Conservation (phyloP, 2,113 vertebrate genomes). For the Phyllostomus discolor region DNA sequence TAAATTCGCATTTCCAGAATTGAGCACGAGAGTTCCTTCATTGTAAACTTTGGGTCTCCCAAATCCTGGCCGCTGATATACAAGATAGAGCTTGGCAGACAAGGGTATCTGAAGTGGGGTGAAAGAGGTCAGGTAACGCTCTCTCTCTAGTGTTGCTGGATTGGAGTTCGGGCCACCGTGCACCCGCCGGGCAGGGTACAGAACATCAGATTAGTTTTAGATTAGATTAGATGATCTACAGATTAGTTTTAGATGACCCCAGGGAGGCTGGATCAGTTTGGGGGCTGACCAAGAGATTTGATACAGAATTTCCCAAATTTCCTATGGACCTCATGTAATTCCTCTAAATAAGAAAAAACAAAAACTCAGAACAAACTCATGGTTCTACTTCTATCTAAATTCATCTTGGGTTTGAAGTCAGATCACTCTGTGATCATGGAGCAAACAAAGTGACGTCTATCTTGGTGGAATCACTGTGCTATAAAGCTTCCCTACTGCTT, state of each 20-base stretch:
- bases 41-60: neutral
- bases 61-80: neutral
- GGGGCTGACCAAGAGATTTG: neutral
- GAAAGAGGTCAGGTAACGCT: neutral
- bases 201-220: neutral
- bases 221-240: neutral
- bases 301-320: neutral
- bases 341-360: neutral
- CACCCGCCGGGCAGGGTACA: neutral
- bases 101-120: neutral
- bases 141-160: neutral
- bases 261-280: neutral
- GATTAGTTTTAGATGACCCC: neutral
- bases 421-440: neutral
- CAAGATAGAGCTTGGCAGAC: neutral
- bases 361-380: neutral
- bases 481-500: neutral
- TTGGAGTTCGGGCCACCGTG: neutral
- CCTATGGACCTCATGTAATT: neutral
- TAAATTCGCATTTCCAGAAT: neutral
- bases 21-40: neutral
- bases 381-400: conserved; percentile 5
- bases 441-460: neutral
- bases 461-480: neutral
- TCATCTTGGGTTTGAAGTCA: conserved; percentile 31